Evolutionary conservation across 2,888 invertebrate species (phyloP), one percentile per base, ranked within the genome.

Genomic region (Glaucopsyche alexis): DNA sequence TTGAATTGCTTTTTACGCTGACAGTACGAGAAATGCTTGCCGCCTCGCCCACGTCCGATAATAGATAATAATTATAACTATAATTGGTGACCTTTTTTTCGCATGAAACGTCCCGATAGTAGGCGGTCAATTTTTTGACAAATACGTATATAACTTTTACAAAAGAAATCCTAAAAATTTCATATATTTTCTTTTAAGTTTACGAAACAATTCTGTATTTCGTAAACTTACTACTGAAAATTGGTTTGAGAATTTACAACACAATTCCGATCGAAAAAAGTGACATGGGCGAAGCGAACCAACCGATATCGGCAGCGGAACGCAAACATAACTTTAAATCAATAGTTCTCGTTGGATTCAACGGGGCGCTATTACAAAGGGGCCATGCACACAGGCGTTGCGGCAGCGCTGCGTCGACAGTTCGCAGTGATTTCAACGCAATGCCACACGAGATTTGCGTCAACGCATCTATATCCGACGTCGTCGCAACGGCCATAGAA

Each of bases 271-370:
- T 69, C 47, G 69, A 29, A 69, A 65, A 19, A 69, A 69, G 69
- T 67, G 49, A 29, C 60, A 60, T 38, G 60, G 60, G 60, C 60
- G 60, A 60, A 60, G 60, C 60, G 60, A 60, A 60, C 29, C 60
- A 60, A 29, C 60, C 60, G 60, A 60, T 60, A 60, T 60, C 29
- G 47, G 11, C 47, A 60, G 60, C 60, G 60, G 60, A 60, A 60
- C 60, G 40, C 72, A 38, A 60, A 60, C 60, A 38, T 60, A 60
- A 60, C 55, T 29, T 67, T 67, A 67, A 74, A 77, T 76, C 73
- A 45, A 71, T 79, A 80, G 78, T 79, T 76, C 79, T 76, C 85
- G 92, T 93, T 93, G 91, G 83, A 85, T 88, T 84, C 91, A 92
- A 86, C 81, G 82, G 88, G 90, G 89, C 90, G 80, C 19, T 60